Conservation (phyloP, 2,113 vertebrate genomes). For the Xiphophorus hellerii region DNA sequence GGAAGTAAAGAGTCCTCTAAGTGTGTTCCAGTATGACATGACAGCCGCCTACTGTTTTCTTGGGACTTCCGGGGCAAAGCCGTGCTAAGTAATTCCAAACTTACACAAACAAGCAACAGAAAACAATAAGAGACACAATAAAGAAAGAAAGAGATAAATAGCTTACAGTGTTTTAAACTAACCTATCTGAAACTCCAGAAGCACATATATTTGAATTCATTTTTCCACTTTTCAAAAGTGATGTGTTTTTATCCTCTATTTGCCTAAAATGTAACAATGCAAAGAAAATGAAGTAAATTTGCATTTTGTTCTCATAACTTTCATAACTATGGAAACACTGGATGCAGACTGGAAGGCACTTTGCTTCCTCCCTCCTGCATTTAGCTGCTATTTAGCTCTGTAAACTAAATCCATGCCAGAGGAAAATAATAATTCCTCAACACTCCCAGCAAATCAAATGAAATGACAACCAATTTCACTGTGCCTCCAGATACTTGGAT, state of each 20-base stretch:
- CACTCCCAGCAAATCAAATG: constrained; percentile 37
- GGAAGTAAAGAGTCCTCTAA: too few species aligned
- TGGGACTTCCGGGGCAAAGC: background rate
- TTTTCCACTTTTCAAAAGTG: too few species aligned
- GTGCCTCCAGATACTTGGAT: constrained; percentile 32
- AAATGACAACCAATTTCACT: constrained; percentile 52
- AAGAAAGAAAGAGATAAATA: background rate
- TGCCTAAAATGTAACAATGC: background rate
- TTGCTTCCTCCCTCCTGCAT: background rate
- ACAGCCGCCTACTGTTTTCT: too few species aligned
- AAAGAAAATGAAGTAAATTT: background rate
- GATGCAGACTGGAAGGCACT: background rate
- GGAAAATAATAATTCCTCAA: constrained; percentile 37
- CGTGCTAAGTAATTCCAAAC: background rate
- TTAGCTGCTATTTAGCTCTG: constrained; percentile 19
- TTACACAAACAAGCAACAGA: background rate
- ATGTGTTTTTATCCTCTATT: too few species aligned
- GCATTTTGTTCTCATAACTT: background rate
- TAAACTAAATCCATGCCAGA: constrained; percentile 15
- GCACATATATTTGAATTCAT: background rate
- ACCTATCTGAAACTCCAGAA: background rate
- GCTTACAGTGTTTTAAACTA: background rate
- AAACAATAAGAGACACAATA: background rate
- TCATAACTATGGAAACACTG: background rate
- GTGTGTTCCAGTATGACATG: too few species aligned